phyloP scores from a whole-genome alignment of 2,113 vertebrate species.

The Gnathonemus longibarbis region DNA sequence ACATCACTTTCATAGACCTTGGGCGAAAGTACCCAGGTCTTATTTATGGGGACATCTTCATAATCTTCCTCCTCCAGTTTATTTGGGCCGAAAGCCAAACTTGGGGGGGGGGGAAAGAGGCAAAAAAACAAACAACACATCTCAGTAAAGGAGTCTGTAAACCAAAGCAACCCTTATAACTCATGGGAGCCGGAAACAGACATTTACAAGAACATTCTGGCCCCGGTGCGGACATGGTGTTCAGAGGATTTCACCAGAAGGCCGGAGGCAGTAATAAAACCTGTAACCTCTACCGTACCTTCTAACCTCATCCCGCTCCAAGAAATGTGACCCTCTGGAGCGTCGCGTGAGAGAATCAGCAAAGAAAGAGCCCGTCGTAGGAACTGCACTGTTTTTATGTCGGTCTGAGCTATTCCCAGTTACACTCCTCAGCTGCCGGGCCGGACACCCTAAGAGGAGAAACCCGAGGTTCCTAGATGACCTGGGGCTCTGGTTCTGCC shows the following conservation, averaged over 20 bases:
- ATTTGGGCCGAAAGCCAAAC: conserved; percentile 62
- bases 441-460: neutral
- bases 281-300: neutral
- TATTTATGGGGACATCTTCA: conserved; percentile 84
- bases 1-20: conserved; percentile 93
- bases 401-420: neutral
- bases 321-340: neutral
- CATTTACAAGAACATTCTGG: neutral
- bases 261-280: neutral
- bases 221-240: neutral
- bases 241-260: neutral
- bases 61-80: conserved; percentile 91
- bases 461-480: neutral
- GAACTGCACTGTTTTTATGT: neutral
- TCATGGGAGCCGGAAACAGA: neutral
- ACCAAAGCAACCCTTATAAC: neutral
- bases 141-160: neutral
- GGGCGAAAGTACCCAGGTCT: conserved; percentile 93
- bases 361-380: neutral
- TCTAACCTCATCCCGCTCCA: neutral
- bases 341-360: neutral
- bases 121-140: neutral
- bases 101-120: conserved; percentile 28
- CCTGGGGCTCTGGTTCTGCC: neutral
- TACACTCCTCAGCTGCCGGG: neutral